Evolutionary conservation across 2,888 invertebrate species (phyloP), one percentile per base, ranked within the genome.

Genomic region (Xanthorhoe designata): DNA sequence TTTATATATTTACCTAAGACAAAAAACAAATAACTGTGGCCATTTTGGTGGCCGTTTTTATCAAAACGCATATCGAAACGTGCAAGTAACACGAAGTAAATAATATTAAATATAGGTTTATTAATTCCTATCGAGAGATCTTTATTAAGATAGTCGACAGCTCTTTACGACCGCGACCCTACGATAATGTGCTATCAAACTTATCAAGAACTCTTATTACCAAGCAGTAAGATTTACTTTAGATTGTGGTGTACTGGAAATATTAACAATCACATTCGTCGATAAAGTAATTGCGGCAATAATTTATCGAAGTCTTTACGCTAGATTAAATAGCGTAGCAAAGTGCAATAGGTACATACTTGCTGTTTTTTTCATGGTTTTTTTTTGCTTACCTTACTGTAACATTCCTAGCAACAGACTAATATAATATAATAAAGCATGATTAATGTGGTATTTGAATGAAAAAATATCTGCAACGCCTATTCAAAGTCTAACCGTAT

Each of bases 221-320:
- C 0, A 49, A 47, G 57, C 53, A 49, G 35, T 53, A 61, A 61
- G 57, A 53, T 57, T 65, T 49, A 38, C 38, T 61, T 38, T 52
- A 47, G 52, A 13, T 24, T 29, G 57, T 19, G 13, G 15, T 42
- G 5, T 13, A 53, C 9, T 35, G 17, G 17, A 32, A 18, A 49
- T 57, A 57, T n/a, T n/a, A 61, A 57, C 57, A 57, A 66, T 52
- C 56, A 24, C 45, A 61, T 49, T 24, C 19, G 17, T 60, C 15
- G 65, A 61, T 65, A 61, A 53, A 17, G 17, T 57, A 61, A 66
- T 57, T 61, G 32, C 24, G 47, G 57, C 45, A 61, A 38, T 61
- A 61, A 32, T 49, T 61, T 61, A 61, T 61, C 56, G 18, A 4
- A 49, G 15, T 29, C 15, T 38, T 58, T 56, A 56, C 29, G 55